A percentile compares a stretch with the other conserved stretches of the same genome.
Conservation (phyloP, 2,113 vertebrate genomes). For the Pheucticus melanocephalus region DNA sequence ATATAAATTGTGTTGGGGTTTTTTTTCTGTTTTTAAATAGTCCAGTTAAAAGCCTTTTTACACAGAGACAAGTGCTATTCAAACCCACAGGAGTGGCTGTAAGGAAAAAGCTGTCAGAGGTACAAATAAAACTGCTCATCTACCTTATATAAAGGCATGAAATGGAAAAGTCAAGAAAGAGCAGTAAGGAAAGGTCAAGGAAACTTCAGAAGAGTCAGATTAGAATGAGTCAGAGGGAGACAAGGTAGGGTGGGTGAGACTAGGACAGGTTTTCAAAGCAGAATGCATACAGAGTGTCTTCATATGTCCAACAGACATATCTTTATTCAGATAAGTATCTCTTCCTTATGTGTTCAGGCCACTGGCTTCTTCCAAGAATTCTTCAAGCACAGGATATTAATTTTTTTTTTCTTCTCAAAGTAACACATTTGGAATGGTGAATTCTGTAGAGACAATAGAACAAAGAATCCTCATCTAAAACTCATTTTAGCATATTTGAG, state of each 20-base stretch:
- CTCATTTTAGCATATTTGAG: background rate
- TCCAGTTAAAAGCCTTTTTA: background rate
- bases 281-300: background rate
- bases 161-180: background rate
- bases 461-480: constrained; percentile 24
- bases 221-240: background rate
- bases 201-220: constrained; percentile 2
- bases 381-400: background rate
- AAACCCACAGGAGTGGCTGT: background rate
- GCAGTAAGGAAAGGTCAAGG: constrained; percentile 12
- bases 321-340: background rate
- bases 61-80: background rate
- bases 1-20: background rate
- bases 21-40: constrained; percentile 28
- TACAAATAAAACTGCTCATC: constrained; percentile 5
- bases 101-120: background rate
- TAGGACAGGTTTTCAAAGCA: background rate
- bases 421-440: background rate
- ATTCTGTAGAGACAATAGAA: constrained; percentile 13
- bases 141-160: background rate
- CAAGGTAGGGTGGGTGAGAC: background rate
- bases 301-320: background rate
- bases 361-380: background rate
- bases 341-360: background rate
- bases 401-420: background rate